These are phyloP conservation scores for Napeogenes sylphis DNA, from an alignment of 2,888 invertebrate genomes.

Conservation along the genomic window DNA sequence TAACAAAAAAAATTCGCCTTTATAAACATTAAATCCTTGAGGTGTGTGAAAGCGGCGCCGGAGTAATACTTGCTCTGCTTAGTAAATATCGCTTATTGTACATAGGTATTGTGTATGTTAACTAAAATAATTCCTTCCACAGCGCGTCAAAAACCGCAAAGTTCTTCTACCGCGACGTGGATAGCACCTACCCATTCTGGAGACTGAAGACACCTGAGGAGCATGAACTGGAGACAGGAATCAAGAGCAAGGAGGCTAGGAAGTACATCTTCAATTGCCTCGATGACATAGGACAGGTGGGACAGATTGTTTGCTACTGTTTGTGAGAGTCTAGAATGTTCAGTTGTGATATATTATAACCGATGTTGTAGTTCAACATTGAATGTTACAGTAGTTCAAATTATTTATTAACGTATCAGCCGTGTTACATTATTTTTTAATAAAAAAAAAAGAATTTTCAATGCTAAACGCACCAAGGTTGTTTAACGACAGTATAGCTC, in stretches of 20 bases:
- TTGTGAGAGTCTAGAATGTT: not conserved
- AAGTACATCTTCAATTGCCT: constrained; percentile 99
- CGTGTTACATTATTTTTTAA: too few species aligned
- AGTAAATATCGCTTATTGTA: too few species aligned
- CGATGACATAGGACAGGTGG: constrained; percentile 95
- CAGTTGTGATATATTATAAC: not conserved
- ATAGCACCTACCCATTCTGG: constrained; percentile 93
- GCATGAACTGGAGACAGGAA: constrained; percentile 97
- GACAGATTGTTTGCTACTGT: not conserved
- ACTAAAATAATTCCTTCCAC: constrained; percentile 51
- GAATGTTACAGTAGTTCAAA: not conserved
- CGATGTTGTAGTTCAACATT: not conserved
- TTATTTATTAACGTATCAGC: too few species aligned
- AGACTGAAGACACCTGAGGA: constrained; percentile 96
- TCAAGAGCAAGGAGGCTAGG: constrained; percentile 99
- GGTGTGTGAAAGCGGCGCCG: too few species aligned
- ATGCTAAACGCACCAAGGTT: too few species aligned
- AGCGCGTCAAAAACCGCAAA: constrained; percentile 98
- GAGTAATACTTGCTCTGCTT: too few species aligned
- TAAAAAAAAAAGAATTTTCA: too few species aligned
- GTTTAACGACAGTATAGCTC: too few species aligned
- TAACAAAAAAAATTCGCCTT: too few species aligned
- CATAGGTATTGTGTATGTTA: too few species aligned
- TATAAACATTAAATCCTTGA: too few species aligned
- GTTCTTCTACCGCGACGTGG: constrained; percentile 98